Base-by-base conservation (phyloP, 2,888 invertebrate species). In the Zygogramma bicolorata region DNA sequence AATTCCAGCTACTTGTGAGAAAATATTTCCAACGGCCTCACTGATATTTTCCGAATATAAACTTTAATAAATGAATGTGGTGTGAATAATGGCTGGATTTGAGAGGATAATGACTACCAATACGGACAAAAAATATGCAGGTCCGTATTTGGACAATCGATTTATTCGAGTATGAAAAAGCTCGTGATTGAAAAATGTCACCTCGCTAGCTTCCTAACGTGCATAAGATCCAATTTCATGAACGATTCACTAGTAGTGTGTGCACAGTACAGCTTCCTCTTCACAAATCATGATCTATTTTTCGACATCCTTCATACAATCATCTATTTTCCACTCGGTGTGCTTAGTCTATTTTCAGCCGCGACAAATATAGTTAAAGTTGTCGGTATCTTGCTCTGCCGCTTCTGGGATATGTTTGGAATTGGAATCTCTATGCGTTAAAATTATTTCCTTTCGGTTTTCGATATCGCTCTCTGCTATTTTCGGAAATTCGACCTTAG, bases 331-430 rank as follows among this genome's bases (percentile, higher is more conserved):
- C 75, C 71, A 53, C 75, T 70, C 69, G 70, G 75, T 76, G 77
- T 76, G 73, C 71, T n/a, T 73, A 75, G 78, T 82, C 83, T 84
- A 84, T 84, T 84, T 85, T 82, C 81, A 81, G 80, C 65, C 73
- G 77, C 72, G 80, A 84, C 84, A 81, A 83, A 85, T 84, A 85
- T 85, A 85, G 85, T 82, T 80, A 83, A 84, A 85, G 81, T 81
- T 81, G 83, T 82, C 71, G 71, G 75, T 68, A 67, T 59, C 63
- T 57, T 62, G 58, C 57, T 67, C 61, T 62, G 71, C 73, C 46
- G 71, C 82, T 81, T 83, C 81, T 81, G 84, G 78, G 80, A 79
- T 83, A 80, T 84, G 85, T 85, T 84, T 84, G 85, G 84, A 85
- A 84, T 85, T 83, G 84, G 84, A 80, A 78, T 80, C 62, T 62